A percentile compares a stretch with the other conserved stretches of the same genome.
Conservation (phyloP, 2,888 invertebrate genomes). For the Platycnemis pennipes region DNA sequence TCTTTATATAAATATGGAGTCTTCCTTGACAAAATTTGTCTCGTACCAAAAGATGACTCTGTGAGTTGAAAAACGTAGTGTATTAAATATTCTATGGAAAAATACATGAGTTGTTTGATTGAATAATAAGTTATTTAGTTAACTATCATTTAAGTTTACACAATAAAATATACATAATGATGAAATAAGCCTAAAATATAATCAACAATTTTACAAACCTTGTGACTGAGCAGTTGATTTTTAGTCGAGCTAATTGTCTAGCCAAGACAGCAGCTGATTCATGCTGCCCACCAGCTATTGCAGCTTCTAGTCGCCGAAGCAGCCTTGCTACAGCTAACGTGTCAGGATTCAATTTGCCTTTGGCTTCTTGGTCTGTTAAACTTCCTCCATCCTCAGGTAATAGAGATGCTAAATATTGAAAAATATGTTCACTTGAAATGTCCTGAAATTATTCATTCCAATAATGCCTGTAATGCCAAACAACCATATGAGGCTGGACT, state of each 20-base stretch:
- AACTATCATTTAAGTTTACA: background rate
- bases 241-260: conserved; percentile 87
- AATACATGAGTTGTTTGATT: no score
- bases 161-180: background rate
- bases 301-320: conserved; percentile 87
- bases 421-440: no score
- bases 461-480: no score
- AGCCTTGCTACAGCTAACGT: conserved; percentile 84
- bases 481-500: no score
- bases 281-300: conserved; percentile 89
- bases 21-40: no score
- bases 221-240: conserved; percentile 87
- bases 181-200: background rate
- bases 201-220: conserved; percentile 75
- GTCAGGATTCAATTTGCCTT: conserved; percentile 78
- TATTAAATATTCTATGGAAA: no score
- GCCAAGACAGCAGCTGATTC: conserved; percentile 88
- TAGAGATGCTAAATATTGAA: conserved; percentile 70
- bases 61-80: no score
- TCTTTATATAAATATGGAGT: no score
- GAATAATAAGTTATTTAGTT: no score
- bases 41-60: no score
- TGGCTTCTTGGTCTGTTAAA: conserved; percentile 46
- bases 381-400: conserved; percentile 66
- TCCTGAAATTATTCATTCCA: no score